Conservation (phyloP, 2,113 vertebrate genomes). For the Paratilapia polleni region DNA sequence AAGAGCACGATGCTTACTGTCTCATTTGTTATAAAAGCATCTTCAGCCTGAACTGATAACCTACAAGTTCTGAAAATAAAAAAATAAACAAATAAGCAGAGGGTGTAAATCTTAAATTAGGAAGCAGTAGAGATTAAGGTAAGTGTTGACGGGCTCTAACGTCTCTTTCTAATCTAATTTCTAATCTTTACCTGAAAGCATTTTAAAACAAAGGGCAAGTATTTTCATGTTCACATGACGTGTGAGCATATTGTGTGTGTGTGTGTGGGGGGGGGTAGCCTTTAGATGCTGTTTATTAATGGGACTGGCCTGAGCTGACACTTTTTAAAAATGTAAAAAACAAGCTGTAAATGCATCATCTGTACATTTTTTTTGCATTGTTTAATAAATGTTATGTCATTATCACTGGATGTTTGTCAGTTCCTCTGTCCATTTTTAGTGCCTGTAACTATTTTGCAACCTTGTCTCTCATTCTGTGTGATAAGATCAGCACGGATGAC, state of each 20-base stretch:
- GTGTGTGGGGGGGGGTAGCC: not conserved
- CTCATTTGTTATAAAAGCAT: not conserved
- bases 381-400: slow-evolving; percentile 55
- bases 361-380: slow-evolving; percentile 41
- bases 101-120: not conserved
- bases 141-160: not conserved
- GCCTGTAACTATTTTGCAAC: too few relatives aligned
- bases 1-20: not conserved
- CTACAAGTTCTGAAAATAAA: slow-evolving; percentile 7
- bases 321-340: slow-evolving; percentile 51
- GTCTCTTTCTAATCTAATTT: not conserved
- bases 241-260: slow-evolving; percentile 6
- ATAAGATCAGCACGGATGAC: too few relatives aligned
- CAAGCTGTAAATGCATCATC: slow-evolving; percentile 53
- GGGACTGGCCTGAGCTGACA: slow-evolving; percentile 16
- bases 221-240: not conserved
- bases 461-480: too few relatives aligned
- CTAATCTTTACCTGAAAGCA: not conserved
- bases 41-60: not conserved
- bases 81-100: not conserved
- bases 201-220: not conserved
- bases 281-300: slow-evolving; percentile 3
- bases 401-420: not conserved
- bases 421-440: not conserved
- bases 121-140: not conserved